These are phyloP conservation scores for Amphiprion ocellaris DNA, from an alignment of 2,113 vertebrate genomes.

Conservation along the genomic window DNA sequence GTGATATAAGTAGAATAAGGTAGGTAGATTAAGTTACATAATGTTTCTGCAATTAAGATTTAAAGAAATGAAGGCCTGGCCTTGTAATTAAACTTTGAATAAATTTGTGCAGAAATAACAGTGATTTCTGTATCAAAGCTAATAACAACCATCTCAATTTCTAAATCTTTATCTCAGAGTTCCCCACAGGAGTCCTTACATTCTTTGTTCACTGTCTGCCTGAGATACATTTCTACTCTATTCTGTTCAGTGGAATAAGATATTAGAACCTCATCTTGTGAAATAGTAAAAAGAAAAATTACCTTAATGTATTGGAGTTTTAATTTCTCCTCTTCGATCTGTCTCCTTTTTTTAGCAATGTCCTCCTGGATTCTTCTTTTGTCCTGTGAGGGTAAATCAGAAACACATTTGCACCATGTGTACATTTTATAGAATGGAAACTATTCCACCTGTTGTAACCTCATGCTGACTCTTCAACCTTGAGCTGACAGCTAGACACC, in stretches of 20 bases:
- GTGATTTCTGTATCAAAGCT: too few relatives aligned
- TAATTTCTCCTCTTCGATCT: constrained; percentile 95
- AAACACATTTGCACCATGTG: constrained; percentile 15
- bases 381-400: constrained; percentile 83
- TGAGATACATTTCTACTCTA: not conserved
- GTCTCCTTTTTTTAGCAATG: constrained; percentile 92
- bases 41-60: too few relatives aligned
- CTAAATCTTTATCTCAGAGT: not conserved
- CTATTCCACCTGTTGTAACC: constrained; percentile 57
- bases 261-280: too few relatives aligned
- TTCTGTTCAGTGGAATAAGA: not conserved
- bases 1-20: too few relatives aligned
- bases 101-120: too few relatives aligned
- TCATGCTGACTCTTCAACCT: constrained; percentile 29
- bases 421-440: constrained; percentile 38
- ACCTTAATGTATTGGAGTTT: constrained; percentile 97
- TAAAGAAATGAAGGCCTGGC: too few relatives aligned
- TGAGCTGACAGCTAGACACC: constrained; percentile 41
- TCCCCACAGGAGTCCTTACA: not conserved
- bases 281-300: not conserved
- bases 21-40: too few relatives aligned
- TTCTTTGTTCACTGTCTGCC: not conserved
- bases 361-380: constrained; percentile 96
- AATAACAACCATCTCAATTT: too few relatives aligned
- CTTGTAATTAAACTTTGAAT: too few relatives aligned